Base-by-base conservation (phyloP, 2,797 vertebrate species). In the Lerista edwardsae region DNA sequence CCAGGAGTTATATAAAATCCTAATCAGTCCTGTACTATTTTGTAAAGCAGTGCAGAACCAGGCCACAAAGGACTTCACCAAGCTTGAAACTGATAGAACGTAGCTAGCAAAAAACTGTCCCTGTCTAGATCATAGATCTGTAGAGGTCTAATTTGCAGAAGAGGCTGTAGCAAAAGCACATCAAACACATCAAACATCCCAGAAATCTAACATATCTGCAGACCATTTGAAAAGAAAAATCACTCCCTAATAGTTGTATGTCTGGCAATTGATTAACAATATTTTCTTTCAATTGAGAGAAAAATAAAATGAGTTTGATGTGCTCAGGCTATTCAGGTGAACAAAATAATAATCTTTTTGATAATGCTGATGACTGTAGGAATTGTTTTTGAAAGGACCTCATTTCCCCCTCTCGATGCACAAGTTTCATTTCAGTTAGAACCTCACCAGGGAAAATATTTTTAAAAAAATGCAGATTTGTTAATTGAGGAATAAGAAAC, bases 1-100 rank as follows among this genome's bases (percentile, higher is more conserved):
- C 64, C 65, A 90, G 92, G 89, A 92, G 90, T 92, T 93, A 92
- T 92, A 79, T 93, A 81, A 87, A 94, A 90, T 89, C n/a, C 83
- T 68, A 91, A 44, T 75, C 87, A 87, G 71, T 89, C 89, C 86
- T 55, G 87, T n/a, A n/a, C n/a, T n/a, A n/a, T n/a, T n/a, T n/a
- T n/a, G n/a, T n/a, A n/a, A n/a, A n/a, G n/a, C n/a, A n/a, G n/a
- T n/a, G n/a, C n/a, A n/a, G n/a, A n/a, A n/a, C n/a, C n/a, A n/a
- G n/a, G n/a, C n/a, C n/a, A n/a, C n/a, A n/a, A n/a, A n/a, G n/a
- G n/a, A n/a, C n/a, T n/a, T n/a, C n/a, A n/a, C n/a, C n/a, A n/a
- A n/a, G n/a, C n/a, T n/a, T n/a, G n/a, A n/a, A n/a, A n/a, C n/a
- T n/a, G n/a, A n/a, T n/a, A n/a, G n/a, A n/a, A n/a, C n/a, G n/a